Evolutionary conservation across 2,113 vertebrate genomes (phyloP).

Genomic region (Aptenodytes patagonicus): DNA sequence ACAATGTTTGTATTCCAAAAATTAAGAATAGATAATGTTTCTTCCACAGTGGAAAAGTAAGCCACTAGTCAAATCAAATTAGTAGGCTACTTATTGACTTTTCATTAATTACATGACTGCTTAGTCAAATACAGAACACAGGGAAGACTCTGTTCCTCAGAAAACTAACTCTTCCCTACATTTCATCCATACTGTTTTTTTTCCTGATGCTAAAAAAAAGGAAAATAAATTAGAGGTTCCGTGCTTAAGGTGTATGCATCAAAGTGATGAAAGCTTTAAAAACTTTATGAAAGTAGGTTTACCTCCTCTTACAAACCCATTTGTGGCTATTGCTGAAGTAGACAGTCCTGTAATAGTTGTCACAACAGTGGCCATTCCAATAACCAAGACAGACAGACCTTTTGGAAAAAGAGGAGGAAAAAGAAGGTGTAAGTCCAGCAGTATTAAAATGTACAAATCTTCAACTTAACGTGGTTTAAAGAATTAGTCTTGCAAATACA

Average conservation of each 20-base stretch:
- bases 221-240: neutral
- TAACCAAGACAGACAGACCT: slow-evolving; percentile 88
- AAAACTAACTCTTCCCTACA: neutral
- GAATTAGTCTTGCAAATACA: neutral
- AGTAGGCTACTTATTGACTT: neutral
- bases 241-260: neutral
- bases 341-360: slow-evolving; percentile 97
- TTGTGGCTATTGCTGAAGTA: slow-evolving; percentile 96
- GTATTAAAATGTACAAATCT: neutral
- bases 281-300: slow-evolving; percentile 25
- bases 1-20: neutral
- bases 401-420: neutral
- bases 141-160: neutral
- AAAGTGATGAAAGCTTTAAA: neutral
- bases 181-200: neutral
- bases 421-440: neutral
- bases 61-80: neutral
- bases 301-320: slow-evolving; percentile 99
- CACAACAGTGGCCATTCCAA: slow-evolving; percentile 92
- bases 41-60: neutral
- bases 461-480: neutral
- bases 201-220: neutral
- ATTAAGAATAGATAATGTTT: neutral
- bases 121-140: neutral
- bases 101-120: neutral